phyloP scores from a whole-genome alignment of 1,140 invertebrate genomes.

The Cyphomyrmex costatus region DNA sequence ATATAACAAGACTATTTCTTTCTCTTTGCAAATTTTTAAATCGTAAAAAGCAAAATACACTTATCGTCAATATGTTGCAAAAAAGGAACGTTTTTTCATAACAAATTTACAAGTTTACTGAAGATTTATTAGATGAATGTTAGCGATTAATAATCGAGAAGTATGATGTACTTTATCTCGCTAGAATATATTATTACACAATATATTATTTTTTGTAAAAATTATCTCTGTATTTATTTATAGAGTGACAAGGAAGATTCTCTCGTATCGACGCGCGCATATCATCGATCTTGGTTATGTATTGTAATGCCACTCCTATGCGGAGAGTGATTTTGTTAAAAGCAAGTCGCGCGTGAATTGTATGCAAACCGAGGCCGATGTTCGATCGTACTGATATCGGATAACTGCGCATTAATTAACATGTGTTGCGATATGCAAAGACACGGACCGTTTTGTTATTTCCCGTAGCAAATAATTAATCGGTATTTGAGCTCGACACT shows the following conservation, averaged over 20 bases:
- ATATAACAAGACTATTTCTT: background rate
- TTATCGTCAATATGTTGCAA: background rate
- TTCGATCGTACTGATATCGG: background rate
- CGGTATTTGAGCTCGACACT: conserved; percentile 9
- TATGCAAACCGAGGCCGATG: conserved; percentile 11
- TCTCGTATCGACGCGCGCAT: background rate
- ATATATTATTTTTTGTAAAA: conserved; percentile 1
- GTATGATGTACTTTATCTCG: background rate
- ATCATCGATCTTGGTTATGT: conserved; percentile 16
- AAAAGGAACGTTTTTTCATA: background rate
- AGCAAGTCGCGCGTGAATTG: background rate
- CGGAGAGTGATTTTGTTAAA: conserved; percentile 16
- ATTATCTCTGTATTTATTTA: background rate
- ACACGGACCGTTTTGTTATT: conserved; percentile 19
- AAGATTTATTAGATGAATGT: background rate
- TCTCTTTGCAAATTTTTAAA: background rate
- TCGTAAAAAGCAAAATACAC: background rate
- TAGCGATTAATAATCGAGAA: background rate
- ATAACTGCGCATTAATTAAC: conserved; percentile 30
- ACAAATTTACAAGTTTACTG: background rate
- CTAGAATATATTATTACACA: too few species aligned
- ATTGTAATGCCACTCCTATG: conserved; percentile 28
- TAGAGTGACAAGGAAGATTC: background rate
- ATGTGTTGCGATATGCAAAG: conserved; percentile 14
- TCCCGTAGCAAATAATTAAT: conserved; percentile 25